Conservation (phyloP, 64 coral and sea anemone genomes). For the Astreopora myriophthalma region DNA sequence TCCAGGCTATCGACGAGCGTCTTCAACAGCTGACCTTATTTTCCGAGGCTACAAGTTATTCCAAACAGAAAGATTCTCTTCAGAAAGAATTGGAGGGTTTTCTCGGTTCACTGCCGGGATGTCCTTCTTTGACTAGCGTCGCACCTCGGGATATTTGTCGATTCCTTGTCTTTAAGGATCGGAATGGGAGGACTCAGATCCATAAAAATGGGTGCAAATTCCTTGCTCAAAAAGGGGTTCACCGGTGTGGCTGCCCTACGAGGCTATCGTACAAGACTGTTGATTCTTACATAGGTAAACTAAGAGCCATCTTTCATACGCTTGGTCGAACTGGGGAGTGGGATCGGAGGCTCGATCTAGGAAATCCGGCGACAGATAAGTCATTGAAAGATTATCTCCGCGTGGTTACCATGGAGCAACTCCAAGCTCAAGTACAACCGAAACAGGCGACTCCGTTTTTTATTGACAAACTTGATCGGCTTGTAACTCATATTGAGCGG, state of each 20-base stretch:
- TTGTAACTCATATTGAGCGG: background rate
- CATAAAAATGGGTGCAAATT: conserved; percentile 17
- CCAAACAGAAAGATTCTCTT: conserved; percentile 28
- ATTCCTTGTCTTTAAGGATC: conserved; percentile 31
- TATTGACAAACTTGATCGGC: conserved; percentile 9
- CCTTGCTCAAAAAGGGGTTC: background rate
- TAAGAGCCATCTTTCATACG: conserved; percentile 28
- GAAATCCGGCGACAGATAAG: conserved; percentile 50
- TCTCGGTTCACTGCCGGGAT: background rate
- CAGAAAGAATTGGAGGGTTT: background rate
- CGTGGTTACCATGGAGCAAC: background rate
- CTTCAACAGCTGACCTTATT: background rate
- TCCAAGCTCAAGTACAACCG: too few relatives aligned
- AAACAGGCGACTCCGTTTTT: conserved; percentile 16
- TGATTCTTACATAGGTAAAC: conserved; percentile 59
- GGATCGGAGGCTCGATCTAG: conserved; percentile 15
- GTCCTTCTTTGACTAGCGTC: background rate
- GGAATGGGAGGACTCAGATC: conserved; percentile 43
- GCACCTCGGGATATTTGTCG: conserved; percentile 50
- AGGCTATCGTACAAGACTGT: conserved; percentile 54
- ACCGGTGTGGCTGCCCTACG: conserved; percentile 19
- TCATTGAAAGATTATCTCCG: conserved; percentile 30
- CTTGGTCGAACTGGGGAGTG: conserved; percentile 13
- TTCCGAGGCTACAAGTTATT: background rate
- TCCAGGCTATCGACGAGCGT: background rate